Conservation (phyloP, 2,888 invertebrate species). For the Eilema depressum region DNA sequence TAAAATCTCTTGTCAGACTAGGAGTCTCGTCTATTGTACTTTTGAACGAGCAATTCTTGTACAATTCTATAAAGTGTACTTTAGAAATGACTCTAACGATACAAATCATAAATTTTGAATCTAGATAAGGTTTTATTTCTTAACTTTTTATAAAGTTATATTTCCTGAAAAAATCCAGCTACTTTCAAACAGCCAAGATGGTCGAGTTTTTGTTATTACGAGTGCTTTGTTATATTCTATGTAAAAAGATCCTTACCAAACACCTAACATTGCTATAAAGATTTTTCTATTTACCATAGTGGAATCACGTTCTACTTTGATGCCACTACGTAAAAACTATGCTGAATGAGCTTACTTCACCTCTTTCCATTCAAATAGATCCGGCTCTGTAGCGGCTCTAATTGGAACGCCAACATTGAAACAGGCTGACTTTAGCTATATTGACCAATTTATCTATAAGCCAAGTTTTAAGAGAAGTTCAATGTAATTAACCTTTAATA, state of each 20-base stretch:
- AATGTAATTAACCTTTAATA: not conserved
- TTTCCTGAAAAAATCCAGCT: too few relatives aligned
- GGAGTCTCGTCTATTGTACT: not conserved
- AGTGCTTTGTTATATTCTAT: too few relatives aligned
- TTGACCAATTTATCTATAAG: not conserved
- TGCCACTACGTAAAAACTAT: not conserved
- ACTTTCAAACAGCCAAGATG: too few relatives aligned
- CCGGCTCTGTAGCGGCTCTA: not conserved
- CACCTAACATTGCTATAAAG: not conserved
- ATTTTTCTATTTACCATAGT: not conserved
- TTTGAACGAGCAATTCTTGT: not conserved
- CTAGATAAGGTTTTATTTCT: not conserved
- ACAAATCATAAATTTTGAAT: not conserved
- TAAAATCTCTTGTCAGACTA: not conserved
- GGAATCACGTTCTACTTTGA: too few relatives aligned
- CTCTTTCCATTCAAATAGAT: not conserved
- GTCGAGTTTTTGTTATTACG: too few relatives aligned
- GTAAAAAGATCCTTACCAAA: too few relatives aligned
- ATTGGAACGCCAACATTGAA: constrained; percentile 9
- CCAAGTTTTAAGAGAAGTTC: not conserved
- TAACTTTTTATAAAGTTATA: not conserved
- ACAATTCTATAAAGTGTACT: not conserved
- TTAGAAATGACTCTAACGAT: not conserved
- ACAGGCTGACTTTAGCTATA: not conserved
- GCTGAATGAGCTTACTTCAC: constrained; percentile 5